phyloP scores from a whole-genome alignment of 37 sponge, comb jelly and placozoan species.

The Aplysina aerophoba region DNA sequence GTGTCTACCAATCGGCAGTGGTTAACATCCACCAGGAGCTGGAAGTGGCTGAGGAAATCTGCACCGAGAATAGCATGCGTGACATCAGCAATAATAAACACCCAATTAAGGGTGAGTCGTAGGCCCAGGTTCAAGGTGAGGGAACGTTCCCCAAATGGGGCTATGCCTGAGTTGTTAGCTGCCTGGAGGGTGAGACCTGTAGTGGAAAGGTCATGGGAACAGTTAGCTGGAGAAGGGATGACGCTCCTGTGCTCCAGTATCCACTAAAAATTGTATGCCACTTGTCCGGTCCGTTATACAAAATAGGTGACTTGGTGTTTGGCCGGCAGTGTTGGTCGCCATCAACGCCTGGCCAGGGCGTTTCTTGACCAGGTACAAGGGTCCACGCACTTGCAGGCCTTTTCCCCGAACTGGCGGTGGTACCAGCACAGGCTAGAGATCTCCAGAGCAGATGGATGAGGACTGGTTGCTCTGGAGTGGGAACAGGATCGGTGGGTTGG shows the following conservation, averaged over 20 bases:
- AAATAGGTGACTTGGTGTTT: slow-evolving; percentile 58
- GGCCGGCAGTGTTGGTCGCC: slow-evolving; percentile 68
- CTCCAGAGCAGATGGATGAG: too few species aligned
- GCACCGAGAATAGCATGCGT: slow-evolving; percentile 71
- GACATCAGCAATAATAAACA: slow-evolving; percentile 74
- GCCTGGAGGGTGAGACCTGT: slow-evolving; percentile 40
- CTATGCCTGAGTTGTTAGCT: slow-evolving; percentile 39
- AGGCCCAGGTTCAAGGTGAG: slow-evolving; percentile 73
- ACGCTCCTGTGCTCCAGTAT: slow-evolving; percentile 65
- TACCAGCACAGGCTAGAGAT: slow-evolving; percentile 58
- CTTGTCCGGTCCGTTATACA: slow-evolving; percentile 42
- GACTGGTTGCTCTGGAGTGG: too few species aligned
- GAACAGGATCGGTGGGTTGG: too few species aligned
- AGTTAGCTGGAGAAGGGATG: slow-evolving; percentile 39
- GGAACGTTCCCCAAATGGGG: slow-evolving; percentile 31
- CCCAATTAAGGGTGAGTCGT: slow-evolving; percentile 44
- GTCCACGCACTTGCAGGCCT: slow-evolving; percentile 49
- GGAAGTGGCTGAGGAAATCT: slow-evolving; percentile 53
- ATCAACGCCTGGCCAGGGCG: slow-evolving; percentile 57
- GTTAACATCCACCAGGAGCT: slow-evolving; percentile 43
- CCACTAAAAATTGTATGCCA: slow-evolving; percentile 48
- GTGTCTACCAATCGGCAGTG: slow-evolving; percentile 24
- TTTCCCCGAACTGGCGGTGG: slow-evolving; percentile 46
- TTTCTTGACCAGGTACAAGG: slow-evolving; percentile 61
- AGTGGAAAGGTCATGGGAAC: not conserved